These are phyloP conservation scores for Coturnix japonica DNA, from an alignment of 2,113 vertebrate genomes.

Conservation along the genomic window DNA sequence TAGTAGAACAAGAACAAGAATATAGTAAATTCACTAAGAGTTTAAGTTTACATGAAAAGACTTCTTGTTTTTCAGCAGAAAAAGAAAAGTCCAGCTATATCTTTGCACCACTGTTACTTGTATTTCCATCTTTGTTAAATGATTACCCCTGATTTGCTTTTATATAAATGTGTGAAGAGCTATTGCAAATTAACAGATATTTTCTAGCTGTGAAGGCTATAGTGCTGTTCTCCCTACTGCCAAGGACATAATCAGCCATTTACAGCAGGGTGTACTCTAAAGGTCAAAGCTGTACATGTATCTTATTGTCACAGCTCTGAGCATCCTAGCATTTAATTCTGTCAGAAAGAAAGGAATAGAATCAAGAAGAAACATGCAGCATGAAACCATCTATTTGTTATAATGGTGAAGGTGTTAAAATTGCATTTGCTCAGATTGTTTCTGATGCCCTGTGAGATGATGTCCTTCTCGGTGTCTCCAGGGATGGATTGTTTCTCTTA, in stretches of 20 bases:
- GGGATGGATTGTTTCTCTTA: neutral
- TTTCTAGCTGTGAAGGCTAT: neutral
- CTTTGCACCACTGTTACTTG: neutral
- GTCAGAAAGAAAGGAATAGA: neutral
- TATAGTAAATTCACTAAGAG: neutral
- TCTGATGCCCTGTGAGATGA: neutral
- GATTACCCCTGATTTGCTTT: neutral
- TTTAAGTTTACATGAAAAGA: neutral
- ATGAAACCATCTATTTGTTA: neutral
- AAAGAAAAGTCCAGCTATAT: neutral
- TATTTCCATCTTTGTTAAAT: neutral
- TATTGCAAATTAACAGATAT: neutral
- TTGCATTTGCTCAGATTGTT: neutral
- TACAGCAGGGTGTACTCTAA: neutral
- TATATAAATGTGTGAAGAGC: neutral
- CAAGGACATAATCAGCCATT: neutral
- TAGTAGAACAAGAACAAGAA: neutral
- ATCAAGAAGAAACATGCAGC: neutral
- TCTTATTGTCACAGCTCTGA: neutral
- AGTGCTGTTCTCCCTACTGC: neutral
- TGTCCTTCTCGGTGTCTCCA: neutral
- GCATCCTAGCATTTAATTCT: neutral
- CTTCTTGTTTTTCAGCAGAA: neutral
- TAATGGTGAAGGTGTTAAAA: neutral
- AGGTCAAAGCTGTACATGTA: neutral